A percentile compares a stretch with the other conserved stretches of the same genome.
Evolutionary conservation across 2,797 vertebrate genomes (phyloP).

Genomic region (Falco peregrinus): DNA sequence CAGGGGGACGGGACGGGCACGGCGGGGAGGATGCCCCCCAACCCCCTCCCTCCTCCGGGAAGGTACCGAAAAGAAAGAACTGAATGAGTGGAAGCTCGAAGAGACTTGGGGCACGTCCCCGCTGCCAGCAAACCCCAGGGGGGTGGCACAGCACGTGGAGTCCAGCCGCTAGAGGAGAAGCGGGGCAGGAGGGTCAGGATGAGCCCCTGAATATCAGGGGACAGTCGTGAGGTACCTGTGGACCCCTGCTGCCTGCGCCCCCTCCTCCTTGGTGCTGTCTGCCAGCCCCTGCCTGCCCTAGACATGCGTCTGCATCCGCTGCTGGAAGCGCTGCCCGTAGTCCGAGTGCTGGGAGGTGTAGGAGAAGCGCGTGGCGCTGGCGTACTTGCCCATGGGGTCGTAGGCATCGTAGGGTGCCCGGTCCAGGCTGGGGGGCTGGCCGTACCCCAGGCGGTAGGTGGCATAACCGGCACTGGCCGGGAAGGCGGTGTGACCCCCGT

Average conservation of each 20-base stretch:
- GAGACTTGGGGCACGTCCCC: not conserved
- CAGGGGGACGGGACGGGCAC: not conserved
- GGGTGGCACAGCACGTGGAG: not conserved
- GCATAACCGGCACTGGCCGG: constrained; percentile 80
- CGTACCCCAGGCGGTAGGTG: constrained; percentile 88
- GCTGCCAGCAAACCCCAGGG: not conserved
- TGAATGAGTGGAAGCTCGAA: not conserved
- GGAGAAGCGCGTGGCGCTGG: constrained; percentile 85
- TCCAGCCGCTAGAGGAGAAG: not conserved
- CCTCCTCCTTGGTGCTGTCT: not conserved
- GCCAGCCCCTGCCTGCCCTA: constrained; percentile 54
- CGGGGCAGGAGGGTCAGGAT: not conserved
- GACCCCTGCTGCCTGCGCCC: not conserved
- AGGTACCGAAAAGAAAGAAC: not conserved
- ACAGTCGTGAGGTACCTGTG: constrained; percentile 39
- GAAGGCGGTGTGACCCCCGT: constrained; percentile 82
- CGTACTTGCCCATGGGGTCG: constrained; percentile 86
- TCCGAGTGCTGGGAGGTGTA: constrained; percentile 94
- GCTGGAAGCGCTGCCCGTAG: constrained; percentile 92
- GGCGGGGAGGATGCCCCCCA: not conserved
- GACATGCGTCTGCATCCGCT: constrained; percentile 97
- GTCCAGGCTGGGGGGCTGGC: constrained; percentile 70
- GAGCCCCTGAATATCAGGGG: constrained; percentile 81
- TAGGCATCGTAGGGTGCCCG: constrained; percentile 76
- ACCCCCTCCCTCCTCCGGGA: not conserved